phyloP scores from a whole-genome alignment of 2,797 vertebrate species.

The Muscicapa striata region DNA sequence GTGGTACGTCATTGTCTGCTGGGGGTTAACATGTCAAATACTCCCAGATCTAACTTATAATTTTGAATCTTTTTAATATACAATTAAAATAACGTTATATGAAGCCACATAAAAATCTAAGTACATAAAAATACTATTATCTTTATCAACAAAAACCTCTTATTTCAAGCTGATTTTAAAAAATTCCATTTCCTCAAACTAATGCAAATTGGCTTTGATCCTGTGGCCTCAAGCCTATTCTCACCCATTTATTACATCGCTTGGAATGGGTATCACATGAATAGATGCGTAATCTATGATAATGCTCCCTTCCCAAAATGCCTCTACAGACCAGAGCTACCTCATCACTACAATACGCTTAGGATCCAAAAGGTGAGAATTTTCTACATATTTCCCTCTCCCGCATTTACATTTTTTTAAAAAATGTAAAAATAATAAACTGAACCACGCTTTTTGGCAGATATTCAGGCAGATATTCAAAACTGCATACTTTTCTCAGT shows the following conservation, averaged over 20 bases:
- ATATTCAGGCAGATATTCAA: background rate
- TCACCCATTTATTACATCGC: background rate
- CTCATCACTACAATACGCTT: background rate
- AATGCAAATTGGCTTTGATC: background rate
- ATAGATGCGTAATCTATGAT: background rate
- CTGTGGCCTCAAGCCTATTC: background rate
- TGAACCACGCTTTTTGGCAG: background rate
- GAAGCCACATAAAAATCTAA: background rate
- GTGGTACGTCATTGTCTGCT: fast-evolving
- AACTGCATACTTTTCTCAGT: background rate
- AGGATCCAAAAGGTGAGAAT: background rate
- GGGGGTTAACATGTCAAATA: background rate
- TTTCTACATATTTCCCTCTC: background rate
- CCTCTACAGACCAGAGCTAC: background rate
- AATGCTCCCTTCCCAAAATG: background rate
- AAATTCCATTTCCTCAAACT: background rate
- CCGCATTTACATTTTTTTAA: background rate
- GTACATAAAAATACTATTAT: background rate
- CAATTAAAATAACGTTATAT: background rate
- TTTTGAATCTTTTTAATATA: background rate
- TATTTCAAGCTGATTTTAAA: background rate
- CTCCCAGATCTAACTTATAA: background rate
- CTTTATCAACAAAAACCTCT: background rate
- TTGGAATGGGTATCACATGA: background rate
- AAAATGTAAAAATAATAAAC: background rate